phyloP scores from a whole-genome alignment of 2,113 vertebrate genomes.

The Sinocyclocheilus rhinocerous region DNA sequence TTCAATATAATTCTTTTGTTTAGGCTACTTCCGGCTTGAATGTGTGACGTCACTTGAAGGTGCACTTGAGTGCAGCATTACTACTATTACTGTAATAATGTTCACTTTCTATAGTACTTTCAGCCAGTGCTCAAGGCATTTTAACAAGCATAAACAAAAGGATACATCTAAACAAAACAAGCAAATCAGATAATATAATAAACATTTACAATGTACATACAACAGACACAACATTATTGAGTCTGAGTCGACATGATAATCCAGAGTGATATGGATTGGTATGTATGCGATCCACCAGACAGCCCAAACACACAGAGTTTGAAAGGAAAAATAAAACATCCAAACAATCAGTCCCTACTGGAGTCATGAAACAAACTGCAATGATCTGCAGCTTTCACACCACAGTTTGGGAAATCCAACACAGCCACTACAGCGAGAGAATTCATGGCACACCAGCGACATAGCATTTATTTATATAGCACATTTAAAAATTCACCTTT shows the following conservation, averaged over 20 bases:
- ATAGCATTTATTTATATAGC: too few species aligned
- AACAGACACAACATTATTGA: not conserved
- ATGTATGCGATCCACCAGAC: not conserved
- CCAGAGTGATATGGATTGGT: not conserved
- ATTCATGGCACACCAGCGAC: not conserved
- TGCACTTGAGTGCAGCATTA: not conserved
- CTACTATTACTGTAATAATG: not conserved
- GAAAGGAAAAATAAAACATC: not conserved
- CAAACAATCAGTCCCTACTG: not conserved
- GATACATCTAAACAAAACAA: not conserved
- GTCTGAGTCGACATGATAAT: not conserved
- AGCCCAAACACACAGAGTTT: not conserved
- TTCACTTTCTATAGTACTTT: not conserved
- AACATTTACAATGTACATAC: not conserved
- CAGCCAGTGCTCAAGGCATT: not conserved
- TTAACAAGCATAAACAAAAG: not conserved
- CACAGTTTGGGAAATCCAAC: conserved; percentile 5
- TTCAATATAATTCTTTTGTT: not conserved
- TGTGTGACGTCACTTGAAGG: not conserved
- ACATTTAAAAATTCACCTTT: not conserved
- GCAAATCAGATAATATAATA: not conserved
- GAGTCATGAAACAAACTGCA: not conserved
- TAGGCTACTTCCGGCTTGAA: not conserved
- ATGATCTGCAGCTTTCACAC: not conserved
- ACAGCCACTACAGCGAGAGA: not conserved